Conservation (phyloP, 2,797 vertebrate species). For the Silurus lanzhouensis region DNA sequence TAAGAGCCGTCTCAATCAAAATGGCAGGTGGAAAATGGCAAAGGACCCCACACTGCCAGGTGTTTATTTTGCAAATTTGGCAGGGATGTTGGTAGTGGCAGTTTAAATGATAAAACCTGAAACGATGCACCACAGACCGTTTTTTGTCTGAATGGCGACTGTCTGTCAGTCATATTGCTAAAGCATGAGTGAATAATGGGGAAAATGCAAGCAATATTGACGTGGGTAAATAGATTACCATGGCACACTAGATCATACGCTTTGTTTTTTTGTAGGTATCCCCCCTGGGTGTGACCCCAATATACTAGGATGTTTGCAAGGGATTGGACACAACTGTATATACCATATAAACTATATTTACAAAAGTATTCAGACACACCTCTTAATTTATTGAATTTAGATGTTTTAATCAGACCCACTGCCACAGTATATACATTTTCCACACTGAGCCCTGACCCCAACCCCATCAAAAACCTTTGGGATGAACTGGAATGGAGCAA, state of each 20-base stretch:
- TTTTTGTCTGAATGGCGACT: neutral
- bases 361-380: too few relatives aligned
- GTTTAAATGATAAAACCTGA: neutral
- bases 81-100: too few relatives aligned
- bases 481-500: too few relatives aligned
- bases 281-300: neutral
- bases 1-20: neutral
- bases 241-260: neutral
- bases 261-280: neutral
- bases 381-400: too few relatives aligned
- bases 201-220: neutral
- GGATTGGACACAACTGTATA: neutral
- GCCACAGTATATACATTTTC: too few relatives aligned
- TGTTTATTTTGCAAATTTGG: neutral
- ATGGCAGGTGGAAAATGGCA: neutral
- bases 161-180: neutral
- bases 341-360: neutral
- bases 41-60: neutral
- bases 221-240: neutral
- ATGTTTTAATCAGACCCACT: too few relatives aligned
- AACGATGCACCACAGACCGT: neutral
- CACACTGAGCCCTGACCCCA: too few relatives aligned
- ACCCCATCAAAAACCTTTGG: too few relatives aligned
- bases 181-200: neutral
- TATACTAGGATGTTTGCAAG: neutral